These are phyloP conservation scores for Drosophila maculinotata DNA, from an alignment of 2,888 invertebrate species.

Conservation along the genomic window DNA sequence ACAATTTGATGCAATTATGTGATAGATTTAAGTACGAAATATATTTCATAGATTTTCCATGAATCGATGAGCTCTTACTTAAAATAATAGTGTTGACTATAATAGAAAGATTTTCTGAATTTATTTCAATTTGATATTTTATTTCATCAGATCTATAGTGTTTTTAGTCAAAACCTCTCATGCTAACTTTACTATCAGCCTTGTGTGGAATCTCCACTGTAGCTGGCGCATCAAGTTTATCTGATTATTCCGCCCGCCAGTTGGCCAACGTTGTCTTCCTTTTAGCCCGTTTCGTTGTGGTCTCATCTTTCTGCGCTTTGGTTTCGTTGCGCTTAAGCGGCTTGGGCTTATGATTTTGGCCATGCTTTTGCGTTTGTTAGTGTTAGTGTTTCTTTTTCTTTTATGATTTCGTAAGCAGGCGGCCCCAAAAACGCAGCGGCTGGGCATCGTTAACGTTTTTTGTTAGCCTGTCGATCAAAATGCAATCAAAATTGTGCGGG, in stretches of 20 bases:
- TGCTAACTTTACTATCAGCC: background rate
- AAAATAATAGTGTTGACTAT: background rate
- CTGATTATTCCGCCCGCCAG: conserved; percentile 69
- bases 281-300: conserved; percentile 41
- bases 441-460: conserved; percentile 67
- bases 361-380: conserved; percentile 49
- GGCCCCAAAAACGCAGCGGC: conserved; percentile 34
- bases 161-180: too few species aligned
- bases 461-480: conserved; percentile 74
- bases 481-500: conserved; percentile 79
- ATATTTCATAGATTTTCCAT: too few species aligned
- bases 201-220: conserved; percentile 37
- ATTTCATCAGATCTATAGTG: too few species aligned
- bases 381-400: conserved; percentile 21
- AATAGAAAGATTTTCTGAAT: background rate
- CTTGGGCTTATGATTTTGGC: conserved; percentile 53
- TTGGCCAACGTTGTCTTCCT: conserved; percentile 12
- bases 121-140: too few species aligned
- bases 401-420: conserved; percentile 61
- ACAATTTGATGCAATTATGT: too few species aligned
- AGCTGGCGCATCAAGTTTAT: conserved; percentile 51
- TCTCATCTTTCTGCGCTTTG: conserved; percentile 50
- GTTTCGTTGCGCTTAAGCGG: conserved; percentile 44
- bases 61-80: background rate
- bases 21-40: too few species aligned